These are phyloP conservation scores for Agrochola circellaris DNA, from an alignment of 2,888 invertebrate genomes.

Conservation along the genomic window DNA sequence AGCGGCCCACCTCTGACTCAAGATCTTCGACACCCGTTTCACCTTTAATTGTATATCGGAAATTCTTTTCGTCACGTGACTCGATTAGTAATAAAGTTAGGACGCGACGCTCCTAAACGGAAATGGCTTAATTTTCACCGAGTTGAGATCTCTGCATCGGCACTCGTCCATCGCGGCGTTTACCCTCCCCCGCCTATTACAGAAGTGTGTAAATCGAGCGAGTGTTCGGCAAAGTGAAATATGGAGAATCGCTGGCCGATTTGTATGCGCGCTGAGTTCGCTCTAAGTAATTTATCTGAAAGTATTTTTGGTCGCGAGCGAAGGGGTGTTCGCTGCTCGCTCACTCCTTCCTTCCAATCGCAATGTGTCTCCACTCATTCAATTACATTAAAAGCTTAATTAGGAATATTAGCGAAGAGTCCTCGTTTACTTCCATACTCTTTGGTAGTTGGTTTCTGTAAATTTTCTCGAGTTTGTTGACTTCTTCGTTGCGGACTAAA, in stretches of 20 bases:
- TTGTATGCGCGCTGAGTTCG: constrained; percentile 86
- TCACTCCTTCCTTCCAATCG: constrained; percentile 79
- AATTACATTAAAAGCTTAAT: constrained; percentile 91
- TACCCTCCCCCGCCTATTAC: constrained; percentile 73
- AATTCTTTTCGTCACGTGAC: constrained; percentile 86
- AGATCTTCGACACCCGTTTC: constrained; percentile 81
- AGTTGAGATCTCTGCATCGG: constrained; percentile 73
- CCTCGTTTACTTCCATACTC: constrained; percentile 86
- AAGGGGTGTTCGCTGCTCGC: constrained; percentile 75
- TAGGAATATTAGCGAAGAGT: constrained; percentile 88
- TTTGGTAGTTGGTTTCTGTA: constrained; percentile 84
- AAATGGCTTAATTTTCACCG: constrained; percentile 86
- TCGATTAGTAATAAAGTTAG: constrained; percentile 85
- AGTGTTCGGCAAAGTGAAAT: constrained; percentile 84
- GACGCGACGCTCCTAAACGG: constrained; percentile 78
- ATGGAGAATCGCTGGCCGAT: constrained; percentile 85
- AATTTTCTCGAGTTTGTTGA: constrained; percentile 87
- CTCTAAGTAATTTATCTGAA: constrained; percentile 88
- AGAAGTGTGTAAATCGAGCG: constrained; percentile 86
- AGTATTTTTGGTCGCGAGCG: constrained; percentile 84
- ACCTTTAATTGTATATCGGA: constrained; percentile 87
- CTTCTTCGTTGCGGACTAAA: constrained; percentile 83
- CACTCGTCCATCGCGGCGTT: constrained; percentile 75
- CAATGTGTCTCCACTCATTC: constrained; percentile 87
- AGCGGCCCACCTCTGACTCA: constrained; percentile 81